Evolutionary conservation across 2,797 vertebrate genomes (phyloP), one percentile per base, ranked within the genome.

Genomic region (Harpagifer antarcticus): DNA sequence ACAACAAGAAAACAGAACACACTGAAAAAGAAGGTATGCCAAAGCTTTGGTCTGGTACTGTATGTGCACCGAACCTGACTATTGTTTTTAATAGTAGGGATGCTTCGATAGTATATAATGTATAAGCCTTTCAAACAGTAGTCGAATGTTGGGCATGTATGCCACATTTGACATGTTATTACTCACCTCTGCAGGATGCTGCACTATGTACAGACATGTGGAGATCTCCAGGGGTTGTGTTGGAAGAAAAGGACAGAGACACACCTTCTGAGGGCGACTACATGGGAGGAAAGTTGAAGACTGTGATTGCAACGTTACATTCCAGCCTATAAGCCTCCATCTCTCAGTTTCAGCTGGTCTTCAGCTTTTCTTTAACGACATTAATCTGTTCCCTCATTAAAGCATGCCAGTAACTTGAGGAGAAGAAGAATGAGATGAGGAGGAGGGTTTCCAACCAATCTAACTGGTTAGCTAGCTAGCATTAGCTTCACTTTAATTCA

Each of bases 141-240:
- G 27, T 3, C 17, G 37, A 27, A 27, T 27, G 2, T 14, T 48
- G 16, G 13, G 9, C 45, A 40, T 27, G 8, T 1, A 52, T 59
- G 37, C 8, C 33, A n/a, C 3, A 9, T 44, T 9, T 7, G 8
- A 8, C 3, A 5, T 13, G 2, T 11, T 1, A 0, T 3, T 1
- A 20, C 86, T 95, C 88, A 99, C 98, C 97, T 99, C 98, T 85
- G 98, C 98, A 17, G 98, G 98, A 92, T 99, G 98, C 86, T 99
- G 98, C 81, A 99, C 96, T 54, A 99, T 97, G 85, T 98, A 99
- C 74, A 99, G 90, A 84, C 94, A 94, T 0, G 97, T 98, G 67
- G 97, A 98, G 75, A 99, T 96, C 54, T 95, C 95, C 67, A 99
- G 90, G 0, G 97, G 97, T 83, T 94, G 92, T 9, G 91, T 31